A percentile compares a stretch with the other conserved stretches of the same genome.
These are phyloP conservation scores for Oryzias melastigma DNA, from an alignment of 2,113 vertebrate genomes.

Conservation along the genomic window DNA sequence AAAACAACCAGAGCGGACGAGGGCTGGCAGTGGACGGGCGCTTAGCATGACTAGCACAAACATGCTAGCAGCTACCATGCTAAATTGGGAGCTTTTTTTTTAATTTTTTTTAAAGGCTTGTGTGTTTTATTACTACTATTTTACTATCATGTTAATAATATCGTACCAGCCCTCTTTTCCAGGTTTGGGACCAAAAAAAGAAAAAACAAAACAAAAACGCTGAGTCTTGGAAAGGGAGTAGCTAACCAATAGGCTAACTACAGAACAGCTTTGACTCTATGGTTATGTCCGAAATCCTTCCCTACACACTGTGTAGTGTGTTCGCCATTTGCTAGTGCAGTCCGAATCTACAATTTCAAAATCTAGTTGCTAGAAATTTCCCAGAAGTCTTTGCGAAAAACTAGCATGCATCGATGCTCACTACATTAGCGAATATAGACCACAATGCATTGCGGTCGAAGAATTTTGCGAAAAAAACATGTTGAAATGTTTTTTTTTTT, in stretches of 20 bases:
- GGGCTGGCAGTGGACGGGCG: constrained; percentile 37
- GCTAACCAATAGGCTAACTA: constrained; percentile 22
- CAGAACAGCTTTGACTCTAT: constrained; percentile 1
- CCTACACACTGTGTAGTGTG: too few relatives aligned
- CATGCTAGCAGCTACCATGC: constrained; percentile 63
- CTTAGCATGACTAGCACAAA: constrained; percentile 44
- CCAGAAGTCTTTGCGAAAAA: too few relatives aligned
- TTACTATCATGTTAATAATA: constrained; percentile 26
- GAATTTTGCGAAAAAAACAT: too few relatives aligned
- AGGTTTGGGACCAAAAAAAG: constrained; percentile 22
- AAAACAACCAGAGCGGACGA: constrained; percentile 50
- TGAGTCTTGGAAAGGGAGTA: constrained; percentile 23
- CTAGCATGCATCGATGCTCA: too few relatives aligned
- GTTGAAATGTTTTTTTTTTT: too few relatives aligned
- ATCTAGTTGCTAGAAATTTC: too few relatives aligned
- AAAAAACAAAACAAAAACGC: constrained; percentile 7
- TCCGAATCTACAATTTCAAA: too few relatives aligned
- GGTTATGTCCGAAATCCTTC: too few relatives aligned
- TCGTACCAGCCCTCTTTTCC: constrained; percentile 34
- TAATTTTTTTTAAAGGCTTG: constrained; percentile 25
- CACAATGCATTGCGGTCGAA: too few relatives aligned
- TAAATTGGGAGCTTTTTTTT: constrained; percentile 2
- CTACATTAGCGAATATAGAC: too few relatives aligned
- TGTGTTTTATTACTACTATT: constrained; percentile 22
- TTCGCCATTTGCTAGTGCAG: too few relatives aligned